These are phyloP conservation scores for Eilema sororculum DNA, from an alignment of 2,888 invertebrate genomes.

Conservation along the genomic window DNA sequence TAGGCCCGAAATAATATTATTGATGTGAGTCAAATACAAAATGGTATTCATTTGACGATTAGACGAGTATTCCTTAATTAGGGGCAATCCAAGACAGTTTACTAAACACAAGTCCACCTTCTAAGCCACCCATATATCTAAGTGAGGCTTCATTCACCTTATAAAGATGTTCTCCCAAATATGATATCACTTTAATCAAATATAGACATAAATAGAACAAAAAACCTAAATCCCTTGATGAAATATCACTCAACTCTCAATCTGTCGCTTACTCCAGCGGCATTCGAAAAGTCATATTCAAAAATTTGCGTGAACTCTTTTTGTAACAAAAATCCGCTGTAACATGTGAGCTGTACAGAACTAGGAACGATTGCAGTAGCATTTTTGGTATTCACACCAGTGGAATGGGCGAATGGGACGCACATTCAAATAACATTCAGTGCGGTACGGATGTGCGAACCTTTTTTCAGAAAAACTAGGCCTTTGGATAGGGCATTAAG, in stretches of 20 bases:
- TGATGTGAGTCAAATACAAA: too few species aligned
- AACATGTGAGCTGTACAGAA: conserved; percentile 50
- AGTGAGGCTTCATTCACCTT: too few species aligned
- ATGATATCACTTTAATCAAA: neutral
- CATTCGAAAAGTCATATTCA: conserved; percentile 50
- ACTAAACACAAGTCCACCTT: too few species aligned
- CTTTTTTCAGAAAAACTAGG: conserved; percentile 7
- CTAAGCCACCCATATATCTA: too few species aligned
- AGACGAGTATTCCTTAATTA: too few species aligned
- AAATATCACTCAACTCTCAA: conserved; percentile 4
- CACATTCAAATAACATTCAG: conserved; percentile 78
- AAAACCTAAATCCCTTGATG: neutral
- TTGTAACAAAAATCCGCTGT: conserved; percentile 37
- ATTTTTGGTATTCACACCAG: conserved; percentile 69
- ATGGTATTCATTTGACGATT: too few species aligned
- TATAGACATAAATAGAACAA: neutral
- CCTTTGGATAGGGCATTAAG: conserved; percentile 3
- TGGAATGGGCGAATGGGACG: conserved; percentile 69
- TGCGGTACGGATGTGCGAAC: conserved; percentile 47
- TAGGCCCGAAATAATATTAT: too few species aligned
- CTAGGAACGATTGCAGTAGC: conserved; percentile 55
- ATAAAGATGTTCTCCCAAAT: too few species aligned
- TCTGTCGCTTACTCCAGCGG: conserved; percentile 6
- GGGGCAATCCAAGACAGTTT: too few species aligned
- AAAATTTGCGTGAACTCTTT: conserved; percentile 49